These are phyloP conservation scores for Taxidea taxus DNA, from an alignment of 2,113 vertebrate genomes.

Conservation along the genomic window DNA sequence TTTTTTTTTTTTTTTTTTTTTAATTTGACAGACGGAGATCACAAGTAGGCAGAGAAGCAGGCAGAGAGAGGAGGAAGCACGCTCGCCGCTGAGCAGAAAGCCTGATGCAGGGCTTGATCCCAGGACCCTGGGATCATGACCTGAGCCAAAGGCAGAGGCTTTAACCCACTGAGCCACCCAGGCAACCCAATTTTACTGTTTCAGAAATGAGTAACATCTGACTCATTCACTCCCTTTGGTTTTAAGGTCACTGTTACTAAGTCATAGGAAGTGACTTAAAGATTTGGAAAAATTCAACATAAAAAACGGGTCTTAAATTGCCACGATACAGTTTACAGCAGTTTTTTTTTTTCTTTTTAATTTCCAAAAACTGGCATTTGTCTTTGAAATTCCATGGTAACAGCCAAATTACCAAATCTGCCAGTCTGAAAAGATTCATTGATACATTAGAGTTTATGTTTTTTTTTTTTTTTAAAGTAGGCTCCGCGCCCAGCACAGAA, in stretches of 20 bases:
- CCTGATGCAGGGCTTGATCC: no score
- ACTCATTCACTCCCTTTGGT: constrained; percentile 23
- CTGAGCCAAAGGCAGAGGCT: no score
- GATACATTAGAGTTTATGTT: neutral
- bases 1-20: no score
- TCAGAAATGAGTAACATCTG: constrained; percentile 41
- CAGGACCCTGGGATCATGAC: no score
- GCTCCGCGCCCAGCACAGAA: neutral
- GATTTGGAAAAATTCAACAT: constrained; percentile 30
- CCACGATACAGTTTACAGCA: constrained; percentile 3
- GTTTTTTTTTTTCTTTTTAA: neutral
- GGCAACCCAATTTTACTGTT: no score
- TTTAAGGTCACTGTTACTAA: constrained; percentile 24
- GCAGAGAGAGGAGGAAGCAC: no score
- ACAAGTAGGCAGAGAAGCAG: no score
- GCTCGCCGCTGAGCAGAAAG: no score
- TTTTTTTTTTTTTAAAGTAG: neutral
- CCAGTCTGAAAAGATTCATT: neutral
- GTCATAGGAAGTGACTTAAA: neutral
- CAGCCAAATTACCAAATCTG: neutral
- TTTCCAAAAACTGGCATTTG: neutral
- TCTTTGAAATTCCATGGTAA: constrained; percentile 35
- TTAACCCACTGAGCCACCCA: no score
- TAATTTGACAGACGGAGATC: no score
- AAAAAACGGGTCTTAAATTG: constrained; percentile 7